Evolutionary conservation across 2,797 vertebrate species (phyloP).

Genomic region (Lindbergichthys nudifrons): DNA sequence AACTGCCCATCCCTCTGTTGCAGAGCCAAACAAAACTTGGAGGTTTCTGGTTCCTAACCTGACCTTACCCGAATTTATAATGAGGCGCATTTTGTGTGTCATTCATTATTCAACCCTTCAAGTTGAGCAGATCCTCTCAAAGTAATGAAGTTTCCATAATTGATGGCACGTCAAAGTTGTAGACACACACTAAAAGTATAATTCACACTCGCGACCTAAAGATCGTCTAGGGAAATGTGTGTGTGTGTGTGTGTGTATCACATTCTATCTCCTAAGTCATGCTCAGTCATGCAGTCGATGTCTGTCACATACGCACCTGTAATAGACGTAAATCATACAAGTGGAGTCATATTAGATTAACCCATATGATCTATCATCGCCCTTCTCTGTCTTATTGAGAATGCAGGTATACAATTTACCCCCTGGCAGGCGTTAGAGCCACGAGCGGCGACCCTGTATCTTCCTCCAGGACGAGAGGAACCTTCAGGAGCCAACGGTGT

Average conservation of each 20-base stretch:
- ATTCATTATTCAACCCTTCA: slow-evolving; percentile 48
- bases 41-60: not conserved
- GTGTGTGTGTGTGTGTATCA: slow-evolving; percentile 17
- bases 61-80: slow-evolving; percentile 34
- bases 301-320: slow-evolving; percentile 37
- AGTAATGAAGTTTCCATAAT: slow-evolving; percentile 45
- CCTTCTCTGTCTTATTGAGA: slow-evolving; percentile 37
- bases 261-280: slow-evolving; percentile 12
- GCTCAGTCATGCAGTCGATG: slow-evolving; percentile 46
- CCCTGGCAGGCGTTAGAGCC: slow-evolving; percentile 56
- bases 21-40: slow-evolving; percentile 39
- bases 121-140: not conserved
- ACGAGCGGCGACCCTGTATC: slow-evolving; percentile 50
- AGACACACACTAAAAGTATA: slow-evolving; percentile 7
- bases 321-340: slow-evolving; percentile 66
- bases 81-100: slow-evolving; percentile 18
- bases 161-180: slow-evolving; percentile 28
- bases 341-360: slow-evolving; percentile 65
- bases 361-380: slow-evolving; percentile 64
- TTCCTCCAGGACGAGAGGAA: slow-evolving; percentile 48
- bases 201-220: slow-evolving; percentile 30
- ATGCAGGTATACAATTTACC: slow-evolving; percentile 51
- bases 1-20: slow-evolving; percentile 70
- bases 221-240: slow-evolving; percentile 7
- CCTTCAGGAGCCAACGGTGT: slow-evolving; percentile 61